These are phyloP conservation scores for Alfaro cultratus DNA, from an alignment of 2,797 vertebrate species.

Conservation along the genomic window DNA sequence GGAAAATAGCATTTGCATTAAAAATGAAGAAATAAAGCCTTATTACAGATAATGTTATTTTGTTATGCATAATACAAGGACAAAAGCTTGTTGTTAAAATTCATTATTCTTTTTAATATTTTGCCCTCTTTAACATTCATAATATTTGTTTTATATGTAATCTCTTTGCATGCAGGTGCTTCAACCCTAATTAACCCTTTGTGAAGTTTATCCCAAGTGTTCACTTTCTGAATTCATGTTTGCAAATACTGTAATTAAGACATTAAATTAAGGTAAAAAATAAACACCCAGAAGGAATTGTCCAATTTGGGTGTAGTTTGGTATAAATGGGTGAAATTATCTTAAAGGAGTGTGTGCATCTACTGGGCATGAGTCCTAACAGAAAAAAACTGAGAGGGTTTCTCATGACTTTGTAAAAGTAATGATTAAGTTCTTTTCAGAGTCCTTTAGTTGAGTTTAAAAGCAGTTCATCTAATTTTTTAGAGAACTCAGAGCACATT, in stretches of 20 bases:
- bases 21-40: slow-evolving; percentile 16
- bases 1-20: slow-evolving; percentile 17
- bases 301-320: not conserved
- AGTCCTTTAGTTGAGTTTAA: not conserved
- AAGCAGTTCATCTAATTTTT: not conserved
- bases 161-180: slow-evolving; percentile 36
- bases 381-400: not conserved
- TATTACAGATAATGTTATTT: slow-evolving; percentile 51
- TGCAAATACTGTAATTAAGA: slow-evolving; percentile 32
- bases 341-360: not conserved
- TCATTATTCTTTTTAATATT: slow-evolving; percentile 65
- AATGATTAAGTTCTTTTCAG: not conserved
- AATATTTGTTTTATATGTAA: slow-evolving; percentile 43
- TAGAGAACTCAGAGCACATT: not conserved
- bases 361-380: not conserved
- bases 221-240: slow-evolving; percentile 42
- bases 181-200: slow-evolving; percentile 61
- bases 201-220: slow-evolving; percentile 33
- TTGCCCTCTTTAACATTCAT: slow-evolving; percentile 58
- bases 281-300: slow-evolving; percentile 2
- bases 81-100: slow-evolving; percentile 56
- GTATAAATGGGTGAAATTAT: not conserved
- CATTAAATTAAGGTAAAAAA: slow-evolving; percentile 13
- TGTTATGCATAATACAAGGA: slow-evolving; percentile 63
- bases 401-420: not conserved